phyloP scores from a whole-genome alignment of 1,140 invertebrate species.

The Asobara japonica region DNA sequence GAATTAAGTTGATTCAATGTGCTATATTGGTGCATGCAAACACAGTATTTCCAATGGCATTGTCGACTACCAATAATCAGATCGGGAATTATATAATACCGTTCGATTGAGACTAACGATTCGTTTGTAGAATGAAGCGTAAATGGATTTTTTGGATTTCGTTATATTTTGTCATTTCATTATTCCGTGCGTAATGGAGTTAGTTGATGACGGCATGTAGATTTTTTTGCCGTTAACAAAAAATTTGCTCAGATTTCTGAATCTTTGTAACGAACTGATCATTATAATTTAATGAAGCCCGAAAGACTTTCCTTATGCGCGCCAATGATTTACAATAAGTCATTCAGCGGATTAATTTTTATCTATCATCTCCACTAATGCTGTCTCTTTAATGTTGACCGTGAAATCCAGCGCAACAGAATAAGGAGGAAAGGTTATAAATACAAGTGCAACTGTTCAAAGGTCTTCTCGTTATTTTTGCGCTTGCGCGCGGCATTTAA shows the following conservation, averaged over 20 bases:
- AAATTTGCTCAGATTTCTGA: too few relatives aligned
- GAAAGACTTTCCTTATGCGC: not conserved
- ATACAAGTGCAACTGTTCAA: constrained; percentile 9
- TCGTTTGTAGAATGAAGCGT: not conserved
- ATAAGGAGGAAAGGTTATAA: not conserved
- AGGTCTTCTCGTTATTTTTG: not conserved
- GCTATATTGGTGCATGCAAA: not conserved
- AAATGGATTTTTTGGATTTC: too few relatives aligned
- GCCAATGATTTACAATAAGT: not conserved
- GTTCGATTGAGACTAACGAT: not conserved
- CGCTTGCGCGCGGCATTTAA: not conserved
- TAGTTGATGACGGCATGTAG: too few relatives aligned
- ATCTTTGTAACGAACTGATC: too few relatives aligned
- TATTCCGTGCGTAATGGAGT: too few relatives aligned
- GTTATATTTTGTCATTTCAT: too few relatives aligned
- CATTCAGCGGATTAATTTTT: too few relatives aligned
- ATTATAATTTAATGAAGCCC: not conserved
- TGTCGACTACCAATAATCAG: not conserved
- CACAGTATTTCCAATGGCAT: not conserved
- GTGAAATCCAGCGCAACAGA: not conserved
- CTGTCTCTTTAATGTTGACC: not conserved
- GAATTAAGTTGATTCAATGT: not conserved
- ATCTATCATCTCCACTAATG: not conserved
- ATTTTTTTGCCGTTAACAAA: too few relatives aligned
- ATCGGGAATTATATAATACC: not conserved